phyloP scores from a whole-genome alignment of 2,113 vertebrate genomes.

The Cheilinus undulatus region DNA sequence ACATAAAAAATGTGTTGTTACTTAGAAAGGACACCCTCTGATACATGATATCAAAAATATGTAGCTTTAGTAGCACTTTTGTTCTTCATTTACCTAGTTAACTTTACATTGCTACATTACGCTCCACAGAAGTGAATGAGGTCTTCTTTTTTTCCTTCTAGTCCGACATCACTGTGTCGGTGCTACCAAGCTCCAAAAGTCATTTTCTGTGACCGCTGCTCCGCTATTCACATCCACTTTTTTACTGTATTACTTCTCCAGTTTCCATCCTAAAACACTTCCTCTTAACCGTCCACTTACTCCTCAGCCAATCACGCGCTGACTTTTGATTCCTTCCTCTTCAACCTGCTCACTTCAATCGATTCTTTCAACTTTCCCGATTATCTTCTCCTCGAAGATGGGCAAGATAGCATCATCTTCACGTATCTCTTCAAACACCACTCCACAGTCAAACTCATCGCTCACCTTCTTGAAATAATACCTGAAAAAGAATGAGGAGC shows the following conservation, averaged over 20 bases:
- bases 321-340: not conserved
- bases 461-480: conserved; percentile 99
- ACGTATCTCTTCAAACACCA: conserved; percentile 95
- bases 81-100: conserved; percentile 84
- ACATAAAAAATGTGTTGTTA: conserved; percentile 85
- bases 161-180: conserved; percentile 17
- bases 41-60: conserved; percentile 92
- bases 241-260: conserved; percentile 37
- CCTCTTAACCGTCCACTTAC: conserved; percentile 40
- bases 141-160: conserved; percentile 37
- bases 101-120: conserved; percentile 91
- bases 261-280: conserved; percentile 77
- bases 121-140: conserved; percentile 73
- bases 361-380: conserved; percentile 95
- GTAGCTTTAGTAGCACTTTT: conserved; percentile 90
- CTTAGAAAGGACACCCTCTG: conserved; percentile 86
- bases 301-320: not conserved
- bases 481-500: conserved; percentile 70
- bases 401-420: conserved; percentile 91
- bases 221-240: conserved; percentile 59
- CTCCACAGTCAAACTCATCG: conserved; percentile 95
- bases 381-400: conserved; percentile 94
- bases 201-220: not conserved
- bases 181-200: not conserved
- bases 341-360: conserved; percentile 78